Evolutionary conservation across 53 echinoderm and acorn worm species (phyloP), one percentile per base, ranked within the genome.

Genomic region (Henricia sp.): DNA sequence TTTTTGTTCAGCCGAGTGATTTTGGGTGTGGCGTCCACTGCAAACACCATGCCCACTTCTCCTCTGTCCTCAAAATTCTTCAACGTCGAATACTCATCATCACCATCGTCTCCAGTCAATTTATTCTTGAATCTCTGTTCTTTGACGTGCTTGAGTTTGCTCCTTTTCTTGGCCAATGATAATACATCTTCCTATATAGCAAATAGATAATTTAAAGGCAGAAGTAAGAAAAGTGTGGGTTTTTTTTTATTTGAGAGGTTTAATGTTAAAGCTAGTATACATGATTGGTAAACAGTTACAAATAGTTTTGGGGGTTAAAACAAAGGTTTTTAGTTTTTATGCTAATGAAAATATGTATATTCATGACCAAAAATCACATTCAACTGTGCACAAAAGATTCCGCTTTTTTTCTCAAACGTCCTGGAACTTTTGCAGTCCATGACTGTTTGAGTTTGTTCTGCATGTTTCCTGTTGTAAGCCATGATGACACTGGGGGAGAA

Each of bases 81-180:
- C 59, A 2, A 58, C 59, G 6, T 11, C 16, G 50, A 24, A 42
- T 60, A 56, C 14, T 76, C 60, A 10, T 75, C 41, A 2, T 74
- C 57, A 41, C 42, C 59, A 3, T 55, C 55, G 10, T 56, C 76
- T 58, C 42, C 59, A 1, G 0, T 39, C 55, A 56, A 21, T 28
- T 16, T 37, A 8, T 74, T 33, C n/a, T 72, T 76, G 8, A 42
- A 58, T 57, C 42, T 39, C 59, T 42, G 23, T 26, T 76, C 59
- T 43, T 37, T 58, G 27, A 26, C 59, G 25, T 42, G 26, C 41
- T 38, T 57, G 26, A 58, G 34, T 58, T 76, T 76, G 40, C 42
- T 57, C 42, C 25, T 58, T 38, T 57, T 76, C 17, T 11, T 52
- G 36, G 37, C 58, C 13, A 27, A 42, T 3, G 76, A 10, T 11